phyloP scores from a whole-genome alignment of 2,113 vertebrate genomes.

The Deroptyus accipitrinus region DNA sequence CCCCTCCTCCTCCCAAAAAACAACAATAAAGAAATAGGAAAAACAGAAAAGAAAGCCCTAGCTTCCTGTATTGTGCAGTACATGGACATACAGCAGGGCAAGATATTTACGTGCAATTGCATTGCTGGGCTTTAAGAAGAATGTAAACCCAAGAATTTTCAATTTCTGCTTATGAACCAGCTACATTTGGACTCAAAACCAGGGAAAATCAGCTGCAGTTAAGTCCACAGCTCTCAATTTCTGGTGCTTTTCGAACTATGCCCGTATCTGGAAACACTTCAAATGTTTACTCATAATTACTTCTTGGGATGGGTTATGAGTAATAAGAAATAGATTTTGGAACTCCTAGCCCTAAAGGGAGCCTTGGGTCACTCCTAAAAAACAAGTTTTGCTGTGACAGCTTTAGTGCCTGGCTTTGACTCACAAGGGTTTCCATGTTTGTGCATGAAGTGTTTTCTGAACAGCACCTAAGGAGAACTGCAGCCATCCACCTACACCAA shows the following conservation, averaged over 20 bases:
- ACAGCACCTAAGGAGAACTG: neutral
- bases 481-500: neutral
- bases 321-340: slow-evolving; percentile 38
- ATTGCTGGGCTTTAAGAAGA: neutral
- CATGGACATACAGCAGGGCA: neutral
- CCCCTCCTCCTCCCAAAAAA: neutral
- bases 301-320: slow-evolving; percentile 47
- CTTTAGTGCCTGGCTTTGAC: neutral
- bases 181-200: neutral
- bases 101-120: neutral
- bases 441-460: neutral
- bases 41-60: neutral
- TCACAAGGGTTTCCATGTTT: neutral
- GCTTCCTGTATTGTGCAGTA: neutral
- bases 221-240: neutral
- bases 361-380: neutral
- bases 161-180: neutral
- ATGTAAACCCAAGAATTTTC: fast-evolving
- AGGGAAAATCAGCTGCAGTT: neutral
- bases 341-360: slow-evolving; percentile 25
- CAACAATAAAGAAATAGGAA: neutral
- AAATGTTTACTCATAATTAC: neutral
- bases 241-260: neutral
- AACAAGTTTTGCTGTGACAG: slow-evolving; percentile 1
- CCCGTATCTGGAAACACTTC: neutral